Percentiles rank a stretch among this genome's conserved stretches.
Evolutionary conservation across 2,888 invertebrate genomes (phyloP).

Genomic region (Piscicola geometra): DNA sequence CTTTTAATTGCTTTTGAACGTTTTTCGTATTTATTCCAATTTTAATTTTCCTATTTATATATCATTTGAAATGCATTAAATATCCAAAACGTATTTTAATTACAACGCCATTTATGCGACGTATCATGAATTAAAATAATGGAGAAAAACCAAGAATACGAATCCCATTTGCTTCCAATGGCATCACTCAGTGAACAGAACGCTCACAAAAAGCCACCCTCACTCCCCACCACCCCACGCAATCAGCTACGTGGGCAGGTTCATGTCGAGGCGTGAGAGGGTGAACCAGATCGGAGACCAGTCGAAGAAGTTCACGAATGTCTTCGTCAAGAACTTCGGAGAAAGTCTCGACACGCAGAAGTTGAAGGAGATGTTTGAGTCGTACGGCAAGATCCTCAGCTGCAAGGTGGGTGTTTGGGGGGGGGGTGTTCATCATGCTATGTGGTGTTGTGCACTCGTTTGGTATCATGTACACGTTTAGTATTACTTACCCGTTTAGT

Average conservation of each 20-base stretch:
- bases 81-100: too few species aligned
- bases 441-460: background rate
- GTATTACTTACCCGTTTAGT: too few species aligned
- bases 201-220: background rate
- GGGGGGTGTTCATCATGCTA: background rate
- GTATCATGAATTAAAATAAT: background rate
- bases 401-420: slow-evolving; percentile 53
- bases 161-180: background rate
- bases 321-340: slow-evolving; percentile 97
- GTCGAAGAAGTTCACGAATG: slow-evolving; percentile 90
- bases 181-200: background rate
- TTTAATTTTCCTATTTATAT: too few species aligned
- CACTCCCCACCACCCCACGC: background rate
- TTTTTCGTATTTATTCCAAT: too few species aligned
- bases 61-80: too few species aligned
- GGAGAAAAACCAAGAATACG: background rate
- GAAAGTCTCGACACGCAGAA: slow-evolving; percentile 88
- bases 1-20: too few species aligned
- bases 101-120: too few species aligned
- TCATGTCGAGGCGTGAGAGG: slow-evolving; percentile 94
- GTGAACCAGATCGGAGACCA: slow-evolving; percentile 96
- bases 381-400: slow-evolving; percentile 67
- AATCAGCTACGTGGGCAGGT: slow-evolving; percentile 70
- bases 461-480: background rate
- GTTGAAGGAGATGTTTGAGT: slow-evolving; percentile 82